phyloP scores from a whole-genome alignment of 1,140 invertebrate genomes.

The Aphaenogaster floridana region DNA sequence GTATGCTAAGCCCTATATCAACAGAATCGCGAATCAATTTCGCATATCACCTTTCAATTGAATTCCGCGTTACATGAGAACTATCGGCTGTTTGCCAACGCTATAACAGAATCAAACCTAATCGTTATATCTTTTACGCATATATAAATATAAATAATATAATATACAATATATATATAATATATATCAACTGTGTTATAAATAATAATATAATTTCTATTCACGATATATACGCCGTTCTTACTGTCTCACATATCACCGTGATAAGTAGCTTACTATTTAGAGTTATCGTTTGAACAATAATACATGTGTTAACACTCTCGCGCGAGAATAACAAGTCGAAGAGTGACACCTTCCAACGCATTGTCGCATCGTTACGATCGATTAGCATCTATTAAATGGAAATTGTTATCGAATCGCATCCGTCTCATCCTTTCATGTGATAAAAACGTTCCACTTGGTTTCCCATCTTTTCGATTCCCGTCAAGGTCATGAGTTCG shows the following conservation, averaged over 20 bases:
- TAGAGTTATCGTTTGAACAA: conserved; percentile 43
- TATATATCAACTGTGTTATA: conserved; percentile 51
- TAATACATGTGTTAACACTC: conserved; percentile 46
- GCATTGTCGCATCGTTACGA: not conserved
- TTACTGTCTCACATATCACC: not conserved
- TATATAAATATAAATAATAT: conserved; percentile 54
- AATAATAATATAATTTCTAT: conserved; percentile 60
- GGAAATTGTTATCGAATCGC: conserved; percentile 28
- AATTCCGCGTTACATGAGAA: conserved; percentile 13
- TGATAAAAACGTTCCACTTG: not conserved
- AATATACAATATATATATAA: conserved; percentile 47
- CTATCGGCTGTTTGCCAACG: not conserved
- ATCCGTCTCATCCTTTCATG: conserved; percentile 12
- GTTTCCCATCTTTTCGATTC: not conserved
- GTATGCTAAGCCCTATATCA: not conserved
- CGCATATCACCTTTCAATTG: conserved; percentile 28
- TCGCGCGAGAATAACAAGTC: conserved; percentile 40
- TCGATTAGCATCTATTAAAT: conserved; percentile 21
- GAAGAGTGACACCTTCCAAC: conserved; percentile 30
- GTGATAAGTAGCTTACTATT: conserved; percentile 40
- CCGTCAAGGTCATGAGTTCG: not conserved
- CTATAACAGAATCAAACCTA: conserved; percentile 43
- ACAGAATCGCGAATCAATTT: conserved; percentile 43
- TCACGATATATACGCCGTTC: conserved; percentile 35
- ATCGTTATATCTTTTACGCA: conserved; percentile 28